Conservation (phyloP, 2,888 invertebrate species). For the Vannuccia rotundouncinata region DNA sequence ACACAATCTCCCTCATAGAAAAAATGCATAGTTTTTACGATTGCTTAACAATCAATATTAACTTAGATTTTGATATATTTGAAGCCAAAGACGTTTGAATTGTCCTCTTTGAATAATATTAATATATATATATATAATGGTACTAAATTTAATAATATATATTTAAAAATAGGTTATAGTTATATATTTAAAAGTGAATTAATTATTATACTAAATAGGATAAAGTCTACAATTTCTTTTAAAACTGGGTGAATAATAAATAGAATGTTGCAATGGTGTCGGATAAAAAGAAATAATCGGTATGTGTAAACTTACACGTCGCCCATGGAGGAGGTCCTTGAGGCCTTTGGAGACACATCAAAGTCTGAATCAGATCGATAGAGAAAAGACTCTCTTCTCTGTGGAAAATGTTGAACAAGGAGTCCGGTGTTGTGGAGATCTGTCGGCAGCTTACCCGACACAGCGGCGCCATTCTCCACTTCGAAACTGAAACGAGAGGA, state of each 20-base stretch:
- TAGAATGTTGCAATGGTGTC: background rate
- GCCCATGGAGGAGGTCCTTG: conserved; percentile 24
- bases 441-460: background rate
- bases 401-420: conserved; percentile 53
- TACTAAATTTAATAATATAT: no score
- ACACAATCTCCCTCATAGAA: no score
- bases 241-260: background rate
- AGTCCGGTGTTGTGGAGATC: conserved; percentile 43
- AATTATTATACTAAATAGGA: no score
- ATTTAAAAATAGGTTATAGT: no score
- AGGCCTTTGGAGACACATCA: conserved; percentile 52
- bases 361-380: conserved; percentile 56
- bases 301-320: conserved; percentile 1
- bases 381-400: conserved; percentile 56
- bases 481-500: background rate
- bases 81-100: no score
- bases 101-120: no score
- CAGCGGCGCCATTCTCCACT: background rate
- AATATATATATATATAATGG: no score
- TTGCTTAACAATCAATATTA: no score
- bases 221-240: no score
- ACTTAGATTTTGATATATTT: no score
- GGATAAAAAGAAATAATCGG: background rate
- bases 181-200: no score
- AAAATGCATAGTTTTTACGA: no score